Evolutionary conservation across 2,888 invertebrate species (phyloP), one percentile per base, ranked within the genome.

Genomic region (Petrolisthes cinctipes): DNA sequence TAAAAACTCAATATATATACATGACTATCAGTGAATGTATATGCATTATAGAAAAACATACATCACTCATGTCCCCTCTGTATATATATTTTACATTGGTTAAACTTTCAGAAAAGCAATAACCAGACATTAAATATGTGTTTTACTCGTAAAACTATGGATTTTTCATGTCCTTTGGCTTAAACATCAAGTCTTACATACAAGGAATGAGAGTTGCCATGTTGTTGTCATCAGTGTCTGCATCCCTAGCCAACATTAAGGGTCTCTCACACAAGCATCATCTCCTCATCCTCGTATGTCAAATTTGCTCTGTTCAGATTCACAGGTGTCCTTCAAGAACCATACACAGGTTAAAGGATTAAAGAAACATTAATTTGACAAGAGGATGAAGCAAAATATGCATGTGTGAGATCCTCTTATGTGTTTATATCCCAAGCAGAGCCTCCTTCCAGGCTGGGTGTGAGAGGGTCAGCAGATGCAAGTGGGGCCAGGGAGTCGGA

Each of bases 381-480:
- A 14, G 14, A 17, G 0, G 17, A 17, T 17, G 61, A 57, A 56
- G 11, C 56, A 80, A 23, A 57, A 80, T 20, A 17, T 37, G 23
- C 37, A 37, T n/a, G 66, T 54, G 71, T 6, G 54, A n/a, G 20
- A 51, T 56, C 73, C 57, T 83, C 75, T 51, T 75, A 56, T n/a
- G 23, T 66, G 17, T 83, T 17, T 5, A 83, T 7, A 56, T 83
- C 75, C 83, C 83, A 83, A 56, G 56, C 76, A 11, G 83, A 75
- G 54, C 68, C 53, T 7, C 23, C 82, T n/a, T 68, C 20, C 37
- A 82, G 68, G 71, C 73, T 83, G 56, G 83, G 73, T 17, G 73
- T 57, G 9, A 83, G 56, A 51, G 83, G 71, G 57, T 83, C 83
- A 54, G 83, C 73, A 14, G 83, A 83, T 14, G 83, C 83, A 53